Percentiles rank a stretch among this genome's conserved stretches.
Evolutionary conservation across 2,113 vertebrate genomes (phyloP).

Genomic region (Amazona guildingii): DNA sequence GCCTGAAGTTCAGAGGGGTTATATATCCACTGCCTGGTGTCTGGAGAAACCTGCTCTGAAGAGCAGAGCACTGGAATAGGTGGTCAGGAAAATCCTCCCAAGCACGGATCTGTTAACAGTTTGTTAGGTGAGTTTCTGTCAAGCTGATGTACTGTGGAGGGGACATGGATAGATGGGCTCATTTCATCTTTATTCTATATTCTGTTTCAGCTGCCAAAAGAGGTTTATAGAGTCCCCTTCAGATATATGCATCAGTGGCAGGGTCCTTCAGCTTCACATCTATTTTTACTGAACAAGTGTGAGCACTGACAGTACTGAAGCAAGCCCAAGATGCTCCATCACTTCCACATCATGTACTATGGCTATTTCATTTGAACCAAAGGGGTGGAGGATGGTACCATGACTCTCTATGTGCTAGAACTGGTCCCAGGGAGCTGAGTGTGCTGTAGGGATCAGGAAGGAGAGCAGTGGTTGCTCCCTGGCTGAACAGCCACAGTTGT

Average conservation of each 20-base stretch:
- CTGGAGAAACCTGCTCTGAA: background rate
- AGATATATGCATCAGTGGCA: background rate
- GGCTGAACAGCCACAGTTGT: fast-evolving
- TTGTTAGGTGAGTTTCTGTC: background rate
- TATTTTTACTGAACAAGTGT: background rate
- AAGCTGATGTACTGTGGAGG: background rate
- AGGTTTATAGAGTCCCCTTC: background rate
- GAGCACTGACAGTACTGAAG: background rate
- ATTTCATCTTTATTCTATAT: background rate
- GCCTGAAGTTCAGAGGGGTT: background rate
- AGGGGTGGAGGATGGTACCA: background rate
- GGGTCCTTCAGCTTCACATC: background rate
- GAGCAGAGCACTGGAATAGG: background rate
- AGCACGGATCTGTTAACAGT: background rate
- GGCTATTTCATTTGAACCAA: background rate
- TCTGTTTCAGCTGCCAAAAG: background rate
- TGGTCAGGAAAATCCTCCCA: background rate
- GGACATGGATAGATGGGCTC: background rate
- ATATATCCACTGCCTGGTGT: background rate
- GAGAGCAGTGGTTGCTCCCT: background rate
- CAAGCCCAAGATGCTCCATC: background rate
- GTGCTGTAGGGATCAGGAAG: background rate
- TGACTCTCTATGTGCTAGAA: background rate
- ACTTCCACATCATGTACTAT: background rate
- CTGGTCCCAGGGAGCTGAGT: background rate